phyloP scores from a whole-genome alignment of 2,888 invertebrate genomes.

The Carabus problematicus region DNA sequence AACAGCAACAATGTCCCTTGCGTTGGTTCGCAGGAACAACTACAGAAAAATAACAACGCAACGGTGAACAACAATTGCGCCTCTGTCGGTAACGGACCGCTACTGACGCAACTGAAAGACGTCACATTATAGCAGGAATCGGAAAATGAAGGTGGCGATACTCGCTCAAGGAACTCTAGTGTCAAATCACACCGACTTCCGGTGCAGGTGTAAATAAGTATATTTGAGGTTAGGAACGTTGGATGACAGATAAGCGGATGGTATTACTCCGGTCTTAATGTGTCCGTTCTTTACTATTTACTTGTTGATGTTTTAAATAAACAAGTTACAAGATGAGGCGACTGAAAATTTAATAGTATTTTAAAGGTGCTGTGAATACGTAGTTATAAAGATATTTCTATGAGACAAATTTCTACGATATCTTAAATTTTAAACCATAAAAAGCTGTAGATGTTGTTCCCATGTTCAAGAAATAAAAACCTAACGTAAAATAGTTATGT shows the following conservation, averaged over 20 bases:
- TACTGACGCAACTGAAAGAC: constrained; percentile 55
- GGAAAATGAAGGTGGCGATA: constrained; percentile 38
- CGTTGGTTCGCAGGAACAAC: constrained; percentile 49
- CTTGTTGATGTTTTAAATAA: not conserved
- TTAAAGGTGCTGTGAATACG: constrained; percentile 47
- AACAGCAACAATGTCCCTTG: constrained; percentile 44
- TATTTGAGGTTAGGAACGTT: constrained; percentile 8
- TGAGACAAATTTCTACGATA: constrained; percentile 34
- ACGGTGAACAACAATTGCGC: constrained; percentile 52
- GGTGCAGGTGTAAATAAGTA: constrained; percentile 54
- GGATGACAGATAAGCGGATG: not conserved
- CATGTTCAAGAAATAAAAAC: constrained; percentile 19
- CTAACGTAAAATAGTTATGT: too few species aligned
- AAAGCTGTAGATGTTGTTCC: constrained; percentile 42
- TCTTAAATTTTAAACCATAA: constrained; percentile 19
- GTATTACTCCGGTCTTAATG: constrained; percentile 5
- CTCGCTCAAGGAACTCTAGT: constrained; percentile 54
- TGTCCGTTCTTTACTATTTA: constrained; percentile 20
- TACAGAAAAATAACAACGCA: constrained; percentile 53
- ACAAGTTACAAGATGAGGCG: constrained; percentile 12
- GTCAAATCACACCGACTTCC: constrained; percentile 55
- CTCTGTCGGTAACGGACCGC: constrained; percentile 56
- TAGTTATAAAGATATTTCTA: constrained; percentile 39
- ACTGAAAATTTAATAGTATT: constrained; percentile 46
- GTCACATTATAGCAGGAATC: constrained; percentile 56